phyloP scores from a whole-genome alignment of 2,113 vertebrate species.

The Zingel zingel region DNA sequence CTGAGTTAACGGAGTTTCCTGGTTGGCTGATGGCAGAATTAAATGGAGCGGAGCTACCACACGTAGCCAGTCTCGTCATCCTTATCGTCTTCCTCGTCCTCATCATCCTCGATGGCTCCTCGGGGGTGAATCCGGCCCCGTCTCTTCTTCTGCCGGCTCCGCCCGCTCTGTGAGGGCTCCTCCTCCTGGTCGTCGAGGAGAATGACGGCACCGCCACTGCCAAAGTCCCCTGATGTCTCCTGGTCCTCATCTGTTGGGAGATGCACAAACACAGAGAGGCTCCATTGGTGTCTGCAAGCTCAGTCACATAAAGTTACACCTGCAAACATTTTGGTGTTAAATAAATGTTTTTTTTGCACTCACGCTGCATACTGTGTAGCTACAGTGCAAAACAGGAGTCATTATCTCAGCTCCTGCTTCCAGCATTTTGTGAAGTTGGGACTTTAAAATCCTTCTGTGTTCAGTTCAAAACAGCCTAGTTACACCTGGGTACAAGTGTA shows the following conservation, averaged over 20 bases:
- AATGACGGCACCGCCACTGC: slow-evolving; percentile 92
- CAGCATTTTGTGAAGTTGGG: slow-evolving; percentile 23
- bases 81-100: slow-evolving; percentile 95
- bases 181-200: slow-evolving; percentile 94
- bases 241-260: slow-evolving; percentile 89
- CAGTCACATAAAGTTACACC: not conserved
- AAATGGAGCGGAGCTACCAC: slow-evolving; percentile 82
- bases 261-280: slow-evolving; percentile 9
- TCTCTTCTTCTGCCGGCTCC: slow-evolving; percentile 86
- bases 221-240: slow-evolving; percentile 96
- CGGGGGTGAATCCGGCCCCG: slow-evolving; percentile 88
- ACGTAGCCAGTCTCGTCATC: slow-evolving; percentile 94
- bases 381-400: slow-evolving; percentile 21
- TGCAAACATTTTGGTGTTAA: slow-evolving; percentile 7
- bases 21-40: slow-evolving; percentile 74
- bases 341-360: not conserved
- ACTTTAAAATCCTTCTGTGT: slow-evolving; percentile 20
- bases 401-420: slow-evolving; percentile 37
- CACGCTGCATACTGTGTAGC: slow-evolving; percentile 8
- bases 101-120: slow-evolving; percentile 92
- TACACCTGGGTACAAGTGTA: slow-evolving; percentile 30
- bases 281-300: slow-evolving; percentile 14
- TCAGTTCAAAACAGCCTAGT: slow-evolving; percentile 34
- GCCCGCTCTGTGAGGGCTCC: slow-evolving; percentile 83
- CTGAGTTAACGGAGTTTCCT: slow-evolving; percentile 82